These are phyloP conservation scores for Numenius phaeopus DNA, from an alignment of 2,797 vertebrate genomes.

Conservation along the genomic window DNA sequence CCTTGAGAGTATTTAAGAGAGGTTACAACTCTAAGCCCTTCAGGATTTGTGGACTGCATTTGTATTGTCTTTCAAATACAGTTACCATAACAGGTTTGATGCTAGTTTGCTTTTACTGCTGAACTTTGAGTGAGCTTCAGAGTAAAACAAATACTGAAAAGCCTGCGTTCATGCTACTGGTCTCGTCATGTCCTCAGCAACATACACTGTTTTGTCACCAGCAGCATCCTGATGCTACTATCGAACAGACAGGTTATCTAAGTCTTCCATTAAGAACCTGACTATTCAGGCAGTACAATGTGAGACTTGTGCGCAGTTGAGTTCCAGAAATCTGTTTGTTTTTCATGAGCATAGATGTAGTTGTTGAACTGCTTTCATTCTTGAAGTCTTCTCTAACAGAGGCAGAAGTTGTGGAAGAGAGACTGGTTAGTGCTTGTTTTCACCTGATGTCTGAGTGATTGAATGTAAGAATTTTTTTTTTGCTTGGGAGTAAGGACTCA, in stretches of 20 bases:
- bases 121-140: background rate
- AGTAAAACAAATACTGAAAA: background rate
- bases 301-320: background rate
- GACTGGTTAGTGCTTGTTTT: background rate
- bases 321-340: background rate
- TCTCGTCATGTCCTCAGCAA: background rate
- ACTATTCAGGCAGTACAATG: background rate
- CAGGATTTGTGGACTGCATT: background rate
- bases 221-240: background rate
- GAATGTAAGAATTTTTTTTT: background rate
- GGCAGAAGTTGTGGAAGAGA: background rate
- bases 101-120: background rate
- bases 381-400: background rate
- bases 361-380: background rate
- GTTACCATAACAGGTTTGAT: background rate
- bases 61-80: background rate
- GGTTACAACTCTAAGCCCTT: background rate
- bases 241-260: background rate
- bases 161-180: background rate
- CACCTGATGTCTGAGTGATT: background rate
- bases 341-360: background rate
- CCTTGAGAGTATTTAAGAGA: background rate
- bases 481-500: background rate
- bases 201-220: background rate
- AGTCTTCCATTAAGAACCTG: background rate